Conservation (phyloP, 2,113 vertebrate genomes). For the Zootoca vivipara region DNA sequence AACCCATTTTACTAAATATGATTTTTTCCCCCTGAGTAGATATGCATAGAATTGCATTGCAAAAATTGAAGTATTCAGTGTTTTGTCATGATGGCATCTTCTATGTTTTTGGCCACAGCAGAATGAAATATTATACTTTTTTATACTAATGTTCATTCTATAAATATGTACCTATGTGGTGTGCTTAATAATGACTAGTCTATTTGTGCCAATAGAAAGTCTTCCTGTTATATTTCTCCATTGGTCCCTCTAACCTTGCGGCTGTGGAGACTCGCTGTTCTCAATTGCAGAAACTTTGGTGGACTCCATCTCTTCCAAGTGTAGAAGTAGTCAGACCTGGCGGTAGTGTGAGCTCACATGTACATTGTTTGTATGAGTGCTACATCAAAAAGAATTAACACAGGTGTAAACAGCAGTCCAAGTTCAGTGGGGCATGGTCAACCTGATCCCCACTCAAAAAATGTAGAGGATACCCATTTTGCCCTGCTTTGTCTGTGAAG, state of each 20-base stretch:
- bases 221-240: neutral
- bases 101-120: neutral
- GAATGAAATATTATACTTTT: neutral
- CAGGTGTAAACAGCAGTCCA: neutral
- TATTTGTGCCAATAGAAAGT: neutral
- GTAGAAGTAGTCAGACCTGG: neutral
- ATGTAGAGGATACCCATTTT: neutral
- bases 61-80: neutral
- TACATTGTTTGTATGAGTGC: neutral
- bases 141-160: neutral
- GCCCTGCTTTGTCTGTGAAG: neutral
- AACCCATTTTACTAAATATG: too few relatives aligned
- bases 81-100: neutral
- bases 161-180: neutral
- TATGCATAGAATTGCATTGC: neutral
- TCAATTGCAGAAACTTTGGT: neutral
- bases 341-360: neutral
- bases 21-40: neutral
- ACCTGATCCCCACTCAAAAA: neutral
- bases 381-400: neutral
- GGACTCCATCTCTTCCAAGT: neutral
- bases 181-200: neutral
- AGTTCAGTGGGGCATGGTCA: too few relatives aligned
- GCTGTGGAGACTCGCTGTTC: neutral
- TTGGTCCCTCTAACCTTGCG: neutral